These are phyloP conservation scores for Agrypnus murinus DNA, from an alignment of 2,888 invertebrate genomes.

Conservation along the genomic window DNA sequence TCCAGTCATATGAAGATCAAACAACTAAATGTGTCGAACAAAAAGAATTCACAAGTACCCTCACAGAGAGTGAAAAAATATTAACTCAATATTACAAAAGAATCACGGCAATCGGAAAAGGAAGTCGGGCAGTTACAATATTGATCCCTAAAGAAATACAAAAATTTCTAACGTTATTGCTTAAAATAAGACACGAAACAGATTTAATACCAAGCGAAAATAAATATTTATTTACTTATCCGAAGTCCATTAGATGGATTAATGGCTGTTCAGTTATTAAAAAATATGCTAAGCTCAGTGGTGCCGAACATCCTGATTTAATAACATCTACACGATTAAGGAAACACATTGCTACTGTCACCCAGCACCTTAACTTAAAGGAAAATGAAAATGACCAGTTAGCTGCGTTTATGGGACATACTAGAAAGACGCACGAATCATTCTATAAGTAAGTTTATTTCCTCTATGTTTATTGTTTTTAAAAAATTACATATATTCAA, in stretches of 20 bases:
- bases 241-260: constrained; percentile 12
- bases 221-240: constrained; percentile 24
- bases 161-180: constrained; percentile 10
- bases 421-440: constrained; percentile 33
- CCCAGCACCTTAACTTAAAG: constrained; percentile 40
- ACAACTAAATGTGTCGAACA: neutral
- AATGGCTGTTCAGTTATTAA: too few relatives aligned
- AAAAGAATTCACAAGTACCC: neutral
- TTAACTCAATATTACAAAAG: too few relatives aligned
- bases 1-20: constrained; percentile 7
- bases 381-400: constrained; percentile 42
- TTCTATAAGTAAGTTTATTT: too few relatives aligned
- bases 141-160: constrained; percentile 19
- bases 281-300: constrained; percentile 36
- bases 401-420: constrained; percentile 47
- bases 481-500: too few relatives aligned
- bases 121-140: constrained; percentile 8
- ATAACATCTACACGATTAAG: constrained; percentile 33
- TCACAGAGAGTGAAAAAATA: neutral
- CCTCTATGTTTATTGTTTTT: too few relatives aligned
- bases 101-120: too few relatives aligned
- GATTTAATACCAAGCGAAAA: constrained; percentile 6
- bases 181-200: constrained; percentile 2
- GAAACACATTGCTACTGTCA: constrained; percentile 43
- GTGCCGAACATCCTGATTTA: constrained; percentile 32